Evolutionary conservation across 2,888 invertebrate genomes (phyloP), one percentile per base, ranked within the genome.

Genomic region (Melanostoma mellinum): DNA sequence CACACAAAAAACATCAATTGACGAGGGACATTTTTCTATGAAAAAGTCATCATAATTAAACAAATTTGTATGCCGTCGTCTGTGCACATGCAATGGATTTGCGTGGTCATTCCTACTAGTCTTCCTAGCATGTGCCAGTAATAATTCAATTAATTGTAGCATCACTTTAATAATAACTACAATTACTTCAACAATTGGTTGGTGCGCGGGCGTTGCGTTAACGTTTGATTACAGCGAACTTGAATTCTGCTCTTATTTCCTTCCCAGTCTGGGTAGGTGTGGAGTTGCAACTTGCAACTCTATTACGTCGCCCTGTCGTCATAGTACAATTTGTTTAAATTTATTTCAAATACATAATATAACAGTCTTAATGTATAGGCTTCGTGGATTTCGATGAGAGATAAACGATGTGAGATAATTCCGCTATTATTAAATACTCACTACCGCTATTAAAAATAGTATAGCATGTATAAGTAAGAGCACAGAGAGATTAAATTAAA

Each of bases 91-190:
- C 73, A 78, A 82, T 82, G 42, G 42, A 78, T 74, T 52, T 63
- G 82, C 78, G 68, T 82, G 44, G 30, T 56, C 50, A 55, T 58
- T 35, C 9, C 3, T 38, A 61, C 9, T 20, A 10, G 6, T 71
- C 50, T 30, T 44, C 35, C 35, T 69, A 69, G 52, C 73, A 69
- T 73, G 82, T 50, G 68, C 78, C 56, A 65, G 63, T 65, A 73
- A 78, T 78, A 52, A 82, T 82, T 78, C 68, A 82, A 82, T 82
- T 78, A 82, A 82, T 82, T 77, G 68, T 63, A 68, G 56, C 82
- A 73, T 52, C 67, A 55, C 53, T 61, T 72, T 77, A 82, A 74
- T 78, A 82, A 74, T 78, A 63, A 46, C 63, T 58, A 63, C 20
- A 78, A 82, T 82, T 78, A 78, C 56, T 73, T 77, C 68, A 35